These are phyloP conservation scores for Macaria liturata DNA, from an alignment of 2,888 invertebrate genomes.

Conservation along the genomic window DNA sequence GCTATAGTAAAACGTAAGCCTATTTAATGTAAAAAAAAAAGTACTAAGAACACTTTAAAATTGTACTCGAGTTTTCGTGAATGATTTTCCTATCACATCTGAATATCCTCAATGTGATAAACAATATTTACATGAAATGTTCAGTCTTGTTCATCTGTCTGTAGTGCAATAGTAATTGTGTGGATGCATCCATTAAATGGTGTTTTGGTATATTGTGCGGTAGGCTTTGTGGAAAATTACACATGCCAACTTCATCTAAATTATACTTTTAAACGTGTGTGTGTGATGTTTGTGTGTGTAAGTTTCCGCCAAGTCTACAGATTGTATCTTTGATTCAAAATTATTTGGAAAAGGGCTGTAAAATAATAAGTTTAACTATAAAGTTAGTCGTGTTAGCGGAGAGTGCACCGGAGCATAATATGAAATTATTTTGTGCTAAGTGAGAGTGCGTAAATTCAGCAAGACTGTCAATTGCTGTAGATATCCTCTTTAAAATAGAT, in stretches of 20 bases:
- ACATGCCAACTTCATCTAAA: too few relatives aligned
- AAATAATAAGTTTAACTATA: conserved; percentile 56
- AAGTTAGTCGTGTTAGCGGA: conserved; percentile 54
- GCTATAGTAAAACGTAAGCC: too few relatives aligned
- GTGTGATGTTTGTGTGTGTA: too few relatives aligned
- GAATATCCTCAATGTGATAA: too few relatives aligned
- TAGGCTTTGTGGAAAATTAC: neutral
- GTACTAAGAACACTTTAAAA: too few relatives aligned
- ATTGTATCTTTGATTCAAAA: conserved; percentile 41
- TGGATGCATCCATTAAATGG: conserved; percentile 64
- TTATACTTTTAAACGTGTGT: too few relatives aligned
- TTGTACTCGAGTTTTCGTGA: too few relatives aligned
- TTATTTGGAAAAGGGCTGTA: conserved; percentile 67
- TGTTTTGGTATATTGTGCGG: conserved; percentile 48
- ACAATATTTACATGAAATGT: conserved; percentile 5
- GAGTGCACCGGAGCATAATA: conserved; percentile 50
- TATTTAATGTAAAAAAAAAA: too few relatives aligned
- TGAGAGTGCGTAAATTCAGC: conserved; percentile 71
- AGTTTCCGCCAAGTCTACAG: conserved; percentile 28
- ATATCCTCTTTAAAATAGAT: conserved; percentile 77
- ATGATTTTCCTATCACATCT: too few relatives aligned
- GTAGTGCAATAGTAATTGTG: conserved; percentile 71
- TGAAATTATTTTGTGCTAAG: conserved; percentile 61
- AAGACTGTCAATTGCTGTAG: conserved; percentile 82
- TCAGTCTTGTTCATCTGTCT: conserved; percentile 37